phyloP scores from a whole-genome alignment of 2,113 vertebrate genomes.

The Prietella phreatophila region DNA sequence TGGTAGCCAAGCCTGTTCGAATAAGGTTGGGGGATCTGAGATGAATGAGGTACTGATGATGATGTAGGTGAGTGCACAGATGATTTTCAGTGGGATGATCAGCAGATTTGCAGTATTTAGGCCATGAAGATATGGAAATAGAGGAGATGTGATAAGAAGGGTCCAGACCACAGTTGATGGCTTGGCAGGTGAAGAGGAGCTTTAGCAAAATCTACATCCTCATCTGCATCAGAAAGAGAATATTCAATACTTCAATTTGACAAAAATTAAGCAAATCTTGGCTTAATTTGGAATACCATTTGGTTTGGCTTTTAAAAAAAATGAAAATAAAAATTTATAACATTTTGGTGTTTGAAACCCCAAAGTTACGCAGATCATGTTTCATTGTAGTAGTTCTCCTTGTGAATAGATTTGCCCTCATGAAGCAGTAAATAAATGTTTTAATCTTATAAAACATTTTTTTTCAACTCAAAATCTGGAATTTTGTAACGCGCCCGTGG shows the following conservation, averaged over 20 bases:
- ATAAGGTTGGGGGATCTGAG: not conserved
- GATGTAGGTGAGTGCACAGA: not conserved
- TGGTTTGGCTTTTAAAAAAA: no score
- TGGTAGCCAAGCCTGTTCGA: not conserved
- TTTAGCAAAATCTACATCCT: not conserved
- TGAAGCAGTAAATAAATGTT: not conserved
- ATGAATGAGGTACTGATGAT: not conserved
- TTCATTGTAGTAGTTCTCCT: no score
- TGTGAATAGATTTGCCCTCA: not conserved
- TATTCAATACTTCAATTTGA: no score
- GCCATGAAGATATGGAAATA: not conserved
- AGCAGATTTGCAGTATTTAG: not conserved
- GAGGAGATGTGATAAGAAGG: not conserved
- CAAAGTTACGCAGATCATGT: no score
- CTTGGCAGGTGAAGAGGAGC: not conserved
- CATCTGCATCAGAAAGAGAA: not conserved
- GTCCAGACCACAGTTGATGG: not conserved
- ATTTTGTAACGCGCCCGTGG: no score
- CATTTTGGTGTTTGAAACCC: no score
- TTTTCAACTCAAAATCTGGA: not conserved
- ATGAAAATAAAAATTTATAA: no score
- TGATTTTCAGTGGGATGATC: not conserved
- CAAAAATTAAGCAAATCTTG: not conserved
- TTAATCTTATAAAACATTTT: no score
- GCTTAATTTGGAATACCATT: not conserved